Base-by-base conservation (phyloP, 2,888 invertebrate species). In the Anticlea derivata region DNA sequence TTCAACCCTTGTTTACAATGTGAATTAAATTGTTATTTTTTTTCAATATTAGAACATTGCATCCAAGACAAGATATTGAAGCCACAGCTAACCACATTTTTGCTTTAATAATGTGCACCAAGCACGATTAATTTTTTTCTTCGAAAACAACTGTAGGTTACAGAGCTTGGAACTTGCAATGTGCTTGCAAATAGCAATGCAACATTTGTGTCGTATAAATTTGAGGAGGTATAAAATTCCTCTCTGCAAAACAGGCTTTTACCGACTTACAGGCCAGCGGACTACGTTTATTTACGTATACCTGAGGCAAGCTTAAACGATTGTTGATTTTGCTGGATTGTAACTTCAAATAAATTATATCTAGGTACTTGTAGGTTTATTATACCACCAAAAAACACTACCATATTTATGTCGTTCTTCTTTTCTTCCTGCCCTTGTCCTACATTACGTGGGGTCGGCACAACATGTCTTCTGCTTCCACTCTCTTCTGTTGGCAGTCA, bases 151-250 rank as follows among this genome's bases (percentile, higher is more conserved):
- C 23, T 13, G 12, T 13, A 12, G 7, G 30, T 30, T 7, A 12
- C 23, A 22, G 11, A 33, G 41, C 35, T 30, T 43, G 26, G 17
- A 24, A 13, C 29, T 48, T 23, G 27, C 29, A 23, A n/a, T n/a
- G n/a, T n/a, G 41, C 35, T 30, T 43, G 26, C 10, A 24, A 13
- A 23, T 48, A 13, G 27, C 29, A 23, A 23, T 41, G 39, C 47
- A 34, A 29, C 29, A 49, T 35, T 34, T 45, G 45, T 39, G 37
- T 22, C 10, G 33, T 50, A 50, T 50, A 23, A 43, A 44, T 50
- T 44, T 38, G 11, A 29, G 50, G 31, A 44, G n/a, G n/a, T n/a
- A 43, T 33, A 38, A 50, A 33, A 44, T 44, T 50, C 44, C 33
- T 34, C 22, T 38, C 44, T 41, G 29, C 34, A 33, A 38, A 49